A percentile compares a stretch with the other conserved stretches of the same genome.
These are phyloP conservation scores for Emmelina monodactyla DNA, from an alignment of 2,888 invertebrate species.

Conservation along the genomic window DNA sequence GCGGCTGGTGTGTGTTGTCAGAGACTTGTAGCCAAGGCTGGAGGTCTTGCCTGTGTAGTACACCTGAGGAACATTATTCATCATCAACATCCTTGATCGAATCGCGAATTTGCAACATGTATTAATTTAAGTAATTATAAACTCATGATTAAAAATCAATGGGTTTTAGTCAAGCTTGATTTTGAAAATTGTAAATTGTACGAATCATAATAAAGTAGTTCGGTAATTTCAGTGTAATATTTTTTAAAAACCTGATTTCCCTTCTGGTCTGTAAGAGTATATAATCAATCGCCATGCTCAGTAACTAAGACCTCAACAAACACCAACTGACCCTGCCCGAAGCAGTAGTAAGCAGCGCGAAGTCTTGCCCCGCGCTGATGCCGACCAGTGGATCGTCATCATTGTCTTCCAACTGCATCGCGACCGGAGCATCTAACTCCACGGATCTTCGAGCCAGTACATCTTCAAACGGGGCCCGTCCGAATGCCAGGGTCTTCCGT, in stretches of 20 bases:
- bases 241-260: too few relatives aligned
- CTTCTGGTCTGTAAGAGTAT: too few relatives aligned
- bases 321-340: conserved; percentile 80
- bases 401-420: conserved; percentile 64
- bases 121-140: too few relatives aligned
- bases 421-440: conserved; percentile 57
- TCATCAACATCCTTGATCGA: too few relatives aligned
- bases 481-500: conserved; percentile 40
- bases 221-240: too few relatives aligned
- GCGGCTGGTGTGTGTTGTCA: conserved; percentile 60
- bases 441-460: conserved; percentile 27
- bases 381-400: conserved; percentile 82
- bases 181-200: too few relatives aligned
- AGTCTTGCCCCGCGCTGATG: conserved; percentile 89
- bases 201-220: too few relatives aligned
- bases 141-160: too few relatives aligned
- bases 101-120: too few relatives aligned
- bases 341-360: conserved; percentile 83
- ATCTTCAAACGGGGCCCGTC: conserved; percentile 48
- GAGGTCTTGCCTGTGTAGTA: conserved; percentile 88
- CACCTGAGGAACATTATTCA: conserved; percentile 53
- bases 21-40: conserved; percentile 81
- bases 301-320: too few relatives aligned
- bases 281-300: too few relatives aligned
- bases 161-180: too few relatives aligned